phyloP scores from a whole-genome alignment of 2,113 vertebrate genomes.

The Pristiophorus japonicus region DNA sequence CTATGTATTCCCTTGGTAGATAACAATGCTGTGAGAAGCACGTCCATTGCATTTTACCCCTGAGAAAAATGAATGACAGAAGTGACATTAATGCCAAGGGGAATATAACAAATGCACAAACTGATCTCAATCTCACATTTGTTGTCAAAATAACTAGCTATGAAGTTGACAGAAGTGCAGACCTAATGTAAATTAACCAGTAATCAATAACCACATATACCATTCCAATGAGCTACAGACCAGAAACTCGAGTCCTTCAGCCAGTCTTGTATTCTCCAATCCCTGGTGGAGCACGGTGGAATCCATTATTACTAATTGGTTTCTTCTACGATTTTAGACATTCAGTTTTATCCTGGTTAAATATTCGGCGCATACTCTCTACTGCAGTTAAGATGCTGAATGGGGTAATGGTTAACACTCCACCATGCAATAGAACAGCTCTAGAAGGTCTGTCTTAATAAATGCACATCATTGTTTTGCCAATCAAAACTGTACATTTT shows the following conservation, averaged over 20 bases:
- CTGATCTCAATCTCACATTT: neutral
- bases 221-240: neutral
- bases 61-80: neutral
- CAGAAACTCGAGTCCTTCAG: neutral
- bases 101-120: neutral
- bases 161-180: neutral
- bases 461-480: neutral
- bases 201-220: neutral
- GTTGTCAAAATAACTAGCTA: neutral
- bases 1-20: neutral
- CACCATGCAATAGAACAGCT: neutral
- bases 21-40: neutral
- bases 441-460: neutral
- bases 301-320: neutral
- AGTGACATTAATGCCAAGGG: neutral
- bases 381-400: neutral
- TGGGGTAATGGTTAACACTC: neutral
- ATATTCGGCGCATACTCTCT: too few relatives aligned
- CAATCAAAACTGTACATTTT: neutral
- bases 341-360: neutral
- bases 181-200: neutral
- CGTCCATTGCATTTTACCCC: neutral
- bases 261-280: neutral
- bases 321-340: neutral
- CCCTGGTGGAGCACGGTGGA: too few relatives aligned